Conservation (phyloP, 2,797 vertebrate genomes). For the Pempheris klunzingeri region DNA sequence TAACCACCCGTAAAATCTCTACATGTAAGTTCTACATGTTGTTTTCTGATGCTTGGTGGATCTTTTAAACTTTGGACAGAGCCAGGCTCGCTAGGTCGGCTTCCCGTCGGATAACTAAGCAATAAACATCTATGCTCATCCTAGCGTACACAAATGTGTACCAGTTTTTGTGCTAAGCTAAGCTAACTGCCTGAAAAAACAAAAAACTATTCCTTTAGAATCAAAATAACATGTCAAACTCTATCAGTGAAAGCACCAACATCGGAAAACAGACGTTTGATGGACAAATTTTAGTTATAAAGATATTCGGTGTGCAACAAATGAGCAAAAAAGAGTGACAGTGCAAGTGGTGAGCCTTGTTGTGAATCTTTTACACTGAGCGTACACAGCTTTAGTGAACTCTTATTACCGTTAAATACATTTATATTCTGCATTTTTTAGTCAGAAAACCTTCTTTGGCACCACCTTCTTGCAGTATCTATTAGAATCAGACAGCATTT, state of each 20-base stretch:
- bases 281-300: neutral
- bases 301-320: neutral
- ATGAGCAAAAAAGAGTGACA: too few relatives aligned
- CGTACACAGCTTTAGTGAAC: neutral
- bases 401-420: constrained; percentile 22
- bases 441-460: constrained; percentile 1
- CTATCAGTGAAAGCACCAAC: neutral
- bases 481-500: constrained; percentile 10
- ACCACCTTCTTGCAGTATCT: neutral
- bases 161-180: neutral
- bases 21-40: neutral
- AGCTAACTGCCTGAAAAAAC: neutral
- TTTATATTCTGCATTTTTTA: constrained; percentile 9
- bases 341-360: constrained; percentile 29
- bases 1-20: neutral
- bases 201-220: neutral
- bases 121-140: too few relatives aligned
- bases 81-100: neutral
- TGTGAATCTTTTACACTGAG: neutral
- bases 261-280: constrained; percentile 2
- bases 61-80: neutral
- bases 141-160: neutral
- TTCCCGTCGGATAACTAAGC: too few relatives aligned
- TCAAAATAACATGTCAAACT: neutral
- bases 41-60: neutral